Evolutionary conservation across 2,113 vertebrate species (phyloP).

Genomic region (Melanerpes aurifrons): DNA sequence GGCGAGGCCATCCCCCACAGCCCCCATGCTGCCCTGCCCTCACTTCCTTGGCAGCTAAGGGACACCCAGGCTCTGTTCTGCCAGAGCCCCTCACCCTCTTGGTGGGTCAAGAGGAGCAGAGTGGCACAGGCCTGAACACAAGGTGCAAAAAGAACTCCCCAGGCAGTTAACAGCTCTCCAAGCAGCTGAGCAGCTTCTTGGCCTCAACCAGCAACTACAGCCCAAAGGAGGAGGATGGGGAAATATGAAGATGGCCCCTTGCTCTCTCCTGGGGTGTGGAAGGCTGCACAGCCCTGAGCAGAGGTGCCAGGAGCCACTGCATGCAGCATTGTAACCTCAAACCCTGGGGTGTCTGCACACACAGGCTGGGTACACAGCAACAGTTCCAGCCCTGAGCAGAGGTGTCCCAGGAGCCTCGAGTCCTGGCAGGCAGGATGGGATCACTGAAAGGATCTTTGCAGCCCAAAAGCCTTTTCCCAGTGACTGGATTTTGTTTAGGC

Average conservation of each 20-base stretch:
- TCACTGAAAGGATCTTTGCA: not conserved
- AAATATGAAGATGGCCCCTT: not conserved
- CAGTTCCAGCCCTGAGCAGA: fast-evolving
- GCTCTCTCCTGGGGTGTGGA: not conserved
- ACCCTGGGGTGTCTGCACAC: not conserved
- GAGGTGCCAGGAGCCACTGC: not conserved
- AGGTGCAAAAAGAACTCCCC: not conserved
- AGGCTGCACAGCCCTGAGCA: not conserved
- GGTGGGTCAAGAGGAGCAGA: not conserved
- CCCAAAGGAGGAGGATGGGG: not conserved
- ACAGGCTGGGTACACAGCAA: not conserved
- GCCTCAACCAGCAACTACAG: not conserved
- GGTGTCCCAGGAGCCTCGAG: not conserved
- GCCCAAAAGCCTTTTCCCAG: not conserved
- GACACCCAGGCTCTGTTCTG: not conserved
- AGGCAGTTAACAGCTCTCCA: not conserved
- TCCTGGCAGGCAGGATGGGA: not conserved
- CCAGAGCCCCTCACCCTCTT: not conserved
- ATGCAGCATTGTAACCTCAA: fast-evolving
- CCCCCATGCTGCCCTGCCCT: not conserved
- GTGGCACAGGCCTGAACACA: not conserved
- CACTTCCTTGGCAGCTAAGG: not conserved
- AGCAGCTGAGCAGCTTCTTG: not conserved
- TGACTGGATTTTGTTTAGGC: not conserved
- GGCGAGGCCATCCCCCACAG: fast-evolving